Percentiles rank a stretch among this genome's conserved stretches.
These are phyloP conservation scores for Sebastes itinus DNA, from an alignment of 2,797 vertebrate species.

Conservation along the genomic window DNA sequence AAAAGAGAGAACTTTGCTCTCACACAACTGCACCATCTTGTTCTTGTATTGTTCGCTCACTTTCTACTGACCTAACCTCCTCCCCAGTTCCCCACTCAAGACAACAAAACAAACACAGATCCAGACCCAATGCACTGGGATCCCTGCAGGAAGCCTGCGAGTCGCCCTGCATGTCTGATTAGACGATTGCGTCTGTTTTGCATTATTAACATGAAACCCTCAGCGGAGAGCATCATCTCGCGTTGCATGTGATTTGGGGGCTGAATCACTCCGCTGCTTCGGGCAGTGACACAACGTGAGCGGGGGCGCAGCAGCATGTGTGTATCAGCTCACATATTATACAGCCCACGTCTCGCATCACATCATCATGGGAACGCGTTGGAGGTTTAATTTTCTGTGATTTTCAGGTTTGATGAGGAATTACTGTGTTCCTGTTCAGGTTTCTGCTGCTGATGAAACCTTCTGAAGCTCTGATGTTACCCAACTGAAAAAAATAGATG, in stretches of 20 bases:
- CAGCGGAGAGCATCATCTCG: background rate
- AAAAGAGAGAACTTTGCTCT: background rate
- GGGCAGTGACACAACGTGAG: background rate
- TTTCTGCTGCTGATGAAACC: background rate
- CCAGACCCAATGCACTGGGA: background rate
- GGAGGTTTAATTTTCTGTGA: background rate
- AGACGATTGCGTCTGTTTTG: background rate
- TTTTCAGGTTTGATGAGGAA: background rate
- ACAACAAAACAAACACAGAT: background rate
- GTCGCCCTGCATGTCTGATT: constrained; percentile 9
- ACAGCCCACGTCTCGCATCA: background rate
- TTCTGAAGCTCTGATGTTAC: background rate
- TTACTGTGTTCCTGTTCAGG: background rate
- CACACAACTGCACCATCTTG: background rate
- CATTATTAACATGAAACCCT: constrained; percentile 16
- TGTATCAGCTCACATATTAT: background rate
- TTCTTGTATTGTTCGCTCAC: background rate
- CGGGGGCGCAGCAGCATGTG: background rate
- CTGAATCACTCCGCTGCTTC: background rate
- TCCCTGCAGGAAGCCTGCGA: background rate
- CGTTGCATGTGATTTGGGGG: constrained; percentile 1
- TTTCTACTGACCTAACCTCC: background rate
- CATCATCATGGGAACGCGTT: background rate
- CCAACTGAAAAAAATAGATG: background rate
- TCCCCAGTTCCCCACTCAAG: background rate